Percentiles rank a stretch among this genome's conserved stretches.
These are phyloP conservation scores for Netelia melanura DNA, from an alignment of 2,888 invertebrate genomes.

Conservation along the genomic window DNA sequence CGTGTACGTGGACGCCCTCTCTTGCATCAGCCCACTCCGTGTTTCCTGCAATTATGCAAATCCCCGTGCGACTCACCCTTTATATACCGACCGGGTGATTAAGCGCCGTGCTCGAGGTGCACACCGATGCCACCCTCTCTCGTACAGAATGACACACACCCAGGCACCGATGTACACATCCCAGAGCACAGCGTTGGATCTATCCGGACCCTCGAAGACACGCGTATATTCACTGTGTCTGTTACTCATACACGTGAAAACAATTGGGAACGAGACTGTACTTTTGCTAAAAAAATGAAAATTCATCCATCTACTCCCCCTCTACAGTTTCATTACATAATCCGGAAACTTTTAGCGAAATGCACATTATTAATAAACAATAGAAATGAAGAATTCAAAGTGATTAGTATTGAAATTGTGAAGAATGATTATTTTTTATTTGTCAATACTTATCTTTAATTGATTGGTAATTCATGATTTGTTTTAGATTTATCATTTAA, in stretches of 20 bases:
- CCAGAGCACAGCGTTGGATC: slow-evolving; percentile 29
- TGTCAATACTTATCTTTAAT: not conserved
- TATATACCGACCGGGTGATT: slow-evolving; percentile 66
- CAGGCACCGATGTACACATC: slow-evolving; percentile 1
- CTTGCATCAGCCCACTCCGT: slow-evolving; percentile 65
- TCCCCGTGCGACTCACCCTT: slow-evolving; percentile 68
- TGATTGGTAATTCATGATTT: no score
- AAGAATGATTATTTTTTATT: not conserved
- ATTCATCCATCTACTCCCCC: slow-evolving; percentile 9
- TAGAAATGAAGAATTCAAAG: not conserved
- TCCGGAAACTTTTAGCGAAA: not conserved
- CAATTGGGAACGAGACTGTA: slow-evolving; percentile 23
- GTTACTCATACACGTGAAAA: slow-evolving; percentile 16
- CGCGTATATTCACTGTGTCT: slow-evolving; percentile 23
- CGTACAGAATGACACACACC: slow-evolving; percentile 44
- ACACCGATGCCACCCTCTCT: slow-evolving; percentile 57
- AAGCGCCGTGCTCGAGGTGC: slow-evolving; percentile 63
- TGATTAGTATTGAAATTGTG: not conserved
- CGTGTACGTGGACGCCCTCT: slow-evolving; percentile 34
- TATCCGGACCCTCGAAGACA: slow-evolving; percentile 24
- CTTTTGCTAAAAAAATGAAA: slow-evolving; percentile 37
- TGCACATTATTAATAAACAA: not conserved
- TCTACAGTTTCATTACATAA: not conserved
- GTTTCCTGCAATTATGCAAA: slow-evolving; percentile 69
- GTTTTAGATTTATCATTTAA: no score